A percentile compares a stretch with the other conserved stretches of the same genome.
Conservation (phyloP, 2,797 vertebrate genomes). For the Pseudotriccus pelzelni region DNA sequence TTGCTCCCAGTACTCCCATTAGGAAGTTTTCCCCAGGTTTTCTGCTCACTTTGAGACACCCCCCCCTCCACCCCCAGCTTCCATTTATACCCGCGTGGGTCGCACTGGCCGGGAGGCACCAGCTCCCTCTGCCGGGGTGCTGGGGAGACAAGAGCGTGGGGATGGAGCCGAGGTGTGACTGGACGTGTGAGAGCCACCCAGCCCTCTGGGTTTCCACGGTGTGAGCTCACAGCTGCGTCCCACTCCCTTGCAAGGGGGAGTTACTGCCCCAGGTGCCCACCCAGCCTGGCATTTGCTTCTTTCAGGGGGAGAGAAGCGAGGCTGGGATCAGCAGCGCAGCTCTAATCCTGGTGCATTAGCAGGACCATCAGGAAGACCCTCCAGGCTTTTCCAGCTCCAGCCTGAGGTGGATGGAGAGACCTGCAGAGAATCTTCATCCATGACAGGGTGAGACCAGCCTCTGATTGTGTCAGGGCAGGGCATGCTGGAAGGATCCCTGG, state of each 20-base stretch:
- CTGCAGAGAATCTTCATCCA: not conserved
- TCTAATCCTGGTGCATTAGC: not conserved
- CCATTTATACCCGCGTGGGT: not conserved
- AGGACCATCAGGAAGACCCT: not conserved
- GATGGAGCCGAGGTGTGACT: not conserved
- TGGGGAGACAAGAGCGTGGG: not conserved
- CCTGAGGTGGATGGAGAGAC: not conserved
- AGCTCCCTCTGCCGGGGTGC: not conserved
- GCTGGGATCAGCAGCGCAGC: not conserved
- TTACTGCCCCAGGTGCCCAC: not conserved
- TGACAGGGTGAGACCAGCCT: not conserved
- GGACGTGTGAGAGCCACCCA: not conserved
- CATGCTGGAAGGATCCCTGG: too few species aligned
- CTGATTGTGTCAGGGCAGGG: too few species aligned
- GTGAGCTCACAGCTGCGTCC: not conserved
- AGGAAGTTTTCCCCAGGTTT: not conserved
- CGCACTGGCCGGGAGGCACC: not conserved
- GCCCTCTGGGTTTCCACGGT: not conserved
- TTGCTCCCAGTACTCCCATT: not conserved
- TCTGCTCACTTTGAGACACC: not conserved
- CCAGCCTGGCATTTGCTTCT: not conserved
- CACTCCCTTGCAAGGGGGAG: not conserved
- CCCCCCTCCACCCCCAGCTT: not conserved
- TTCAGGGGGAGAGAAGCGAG: not conserved
- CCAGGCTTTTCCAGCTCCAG: not conserved